Percentiles rank a stretch among this genome's conserved stretches.
Evolutionary conservation across 2,888 invertebrate species (phyloP).

Genomic region (Chrysolina americana): DNA sequence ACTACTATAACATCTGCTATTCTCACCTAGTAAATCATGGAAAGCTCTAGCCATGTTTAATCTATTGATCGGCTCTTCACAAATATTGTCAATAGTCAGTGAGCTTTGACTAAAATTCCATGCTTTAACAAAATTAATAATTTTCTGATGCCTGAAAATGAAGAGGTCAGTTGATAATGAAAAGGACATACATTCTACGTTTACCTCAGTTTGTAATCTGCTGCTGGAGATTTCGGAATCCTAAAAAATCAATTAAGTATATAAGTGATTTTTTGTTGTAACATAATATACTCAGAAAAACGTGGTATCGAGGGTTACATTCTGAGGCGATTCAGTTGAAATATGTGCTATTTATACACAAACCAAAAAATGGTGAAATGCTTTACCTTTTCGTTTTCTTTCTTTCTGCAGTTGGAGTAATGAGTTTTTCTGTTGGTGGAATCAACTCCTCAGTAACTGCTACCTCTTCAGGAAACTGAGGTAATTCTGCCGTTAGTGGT

Average conservation of each 20-base stretch:
- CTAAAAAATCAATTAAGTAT: slow-evolving; percentile 21
- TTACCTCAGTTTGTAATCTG: slow-evolving; percentile 31
- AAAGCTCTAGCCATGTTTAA: slow-evolving; percentile 46
- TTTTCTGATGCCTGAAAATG: slow-evolving; percentile 47
- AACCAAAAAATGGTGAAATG: neutral
- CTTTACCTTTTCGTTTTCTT: neutral
- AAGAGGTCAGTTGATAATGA: neutral
- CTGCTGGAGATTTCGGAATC: neutral
- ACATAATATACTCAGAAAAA: too few species aligned
- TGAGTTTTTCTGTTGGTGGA: neutral
- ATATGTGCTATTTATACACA: too few species aligned
- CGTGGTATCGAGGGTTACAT: neutral
- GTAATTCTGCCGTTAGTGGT: neutral
- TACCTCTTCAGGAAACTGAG: neutral
- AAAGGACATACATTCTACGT: neutral
- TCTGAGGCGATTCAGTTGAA: neutral
- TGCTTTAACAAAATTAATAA: slow-evolving; percentile 35
- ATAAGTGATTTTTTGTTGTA: too few species aligned
- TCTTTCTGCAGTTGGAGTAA: neutral
- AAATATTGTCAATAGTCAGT: slow-evolving; percentile 44
- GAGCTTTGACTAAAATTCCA: slow-evolving; percentile 34
- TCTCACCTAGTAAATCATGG: slow-evolving; percentile 46
- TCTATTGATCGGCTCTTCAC: slow-evolving; percentile 43
- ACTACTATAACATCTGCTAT: neutral
- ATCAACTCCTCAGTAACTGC: neutral